Conservation (phyloP, 1,140 invertebrate genomes). For the Homalodisca vitripennis region DNA sequence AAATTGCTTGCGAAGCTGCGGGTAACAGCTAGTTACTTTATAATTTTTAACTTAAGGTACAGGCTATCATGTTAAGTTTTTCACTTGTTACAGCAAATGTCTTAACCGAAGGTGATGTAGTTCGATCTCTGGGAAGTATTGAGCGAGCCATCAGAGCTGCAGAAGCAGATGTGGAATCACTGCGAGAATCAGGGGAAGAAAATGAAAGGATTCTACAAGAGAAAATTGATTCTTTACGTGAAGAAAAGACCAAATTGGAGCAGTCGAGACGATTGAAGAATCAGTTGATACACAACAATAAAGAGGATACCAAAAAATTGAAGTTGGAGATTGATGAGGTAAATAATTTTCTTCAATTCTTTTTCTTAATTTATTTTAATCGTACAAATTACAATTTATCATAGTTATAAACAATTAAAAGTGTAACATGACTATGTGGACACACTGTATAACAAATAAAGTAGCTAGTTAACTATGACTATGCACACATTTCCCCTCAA, state of each 20-base stretch:
- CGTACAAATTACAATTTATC: neutral
- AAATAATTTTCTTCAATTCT: too few relatives aligned
- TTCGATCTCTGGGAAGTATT: conserved; percentile 20
- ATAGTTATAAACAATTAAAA: neutral
- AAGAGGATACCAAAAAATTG: conserved; percentile 43
- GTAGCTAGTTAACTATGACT: too few relatives aligned
- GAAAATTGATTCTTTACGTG: conserved; percentile 50
- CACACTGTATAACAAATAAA: neutral
- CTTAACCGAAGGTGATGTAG: conserved; percentile 14
- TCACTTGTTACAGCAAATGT: conserved; percentile 9
- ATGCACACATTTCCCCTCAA: too few relatives aligned
- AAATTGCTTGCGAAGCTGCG: too few relatives aligned
- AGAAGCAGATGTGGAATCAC: conserved; percentile 32
- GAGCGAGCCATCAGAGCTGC: conserved; percentile 23
- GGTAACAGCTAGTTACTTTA: too few relatives aligned
- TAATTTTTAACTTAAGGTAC: too few relatives aligned
- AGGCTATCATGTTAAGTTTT: too few relatives aligned
- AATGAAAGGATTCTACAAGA: conserved; percentile 50
- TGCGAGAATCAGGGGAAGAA: conserved; percentile 35
- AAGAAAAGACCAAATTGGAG: conserved; percentile 49
- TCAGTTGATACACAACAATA: conserved; percentile 51
- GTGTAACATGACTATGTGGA: too few relatives aligned
- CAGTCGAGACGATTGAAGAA: conserved; percentile 49
- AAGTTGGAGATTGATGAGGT: conserved; percentile 42
- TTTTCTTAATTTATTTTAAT: too few relatives aligned